Evolutionary conservation across 30 jellyfish, hydroid and myxozoan genomes (phyloP).

Genomic region (Aurelia aurita): DNA sequence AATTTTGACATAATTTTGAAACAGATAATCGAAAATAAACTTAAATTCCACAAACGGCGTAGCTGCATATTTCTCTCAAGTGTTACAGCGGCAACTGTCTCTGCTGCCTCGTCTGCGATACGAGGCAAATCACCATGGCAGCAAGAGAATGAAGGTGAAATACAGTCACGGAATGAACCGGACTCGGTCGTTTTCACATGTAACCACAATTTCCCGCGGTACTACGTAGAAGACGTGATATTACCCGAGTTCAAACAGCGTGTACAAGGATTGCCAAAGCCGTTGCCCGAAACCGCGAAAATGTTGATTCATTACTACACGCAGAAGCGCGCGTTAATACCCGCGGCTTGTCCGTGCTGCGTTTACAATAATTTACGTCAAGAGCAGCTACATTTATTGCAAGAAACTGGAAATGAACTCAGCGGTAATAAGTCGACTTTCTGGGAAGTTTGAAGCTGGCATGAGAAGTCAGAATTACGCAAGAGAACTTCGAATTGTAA

Average conservation of each 20-base stretch:
- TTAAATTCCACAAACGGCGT: slow-evolving; percentile 58
- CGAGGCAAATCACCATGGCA: slow-evolving; percentile 63
- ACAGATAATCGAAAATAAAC: slow-evolving; percentile 81
- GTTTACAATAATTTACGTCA: slow-evolving; percentile 88
- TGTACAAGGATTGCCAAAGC: slow-evolving; percentile 83
- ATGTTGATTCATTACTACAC: slow-evolving; percentile 67
- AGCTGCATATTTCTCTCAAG: slow-evolving; percentile 81
- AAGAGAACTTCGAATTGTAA: too few relatives aligned
- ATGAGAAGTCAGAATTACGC: too few relatives aligned
- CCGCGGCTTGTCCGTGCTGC: slow-evolving; percentile 98
- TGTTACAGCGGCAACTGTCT: slow-evolving; percentile 97
- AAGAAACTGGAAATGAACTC: slow-evolving; percentile 80
- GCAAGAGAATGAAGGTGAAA: background rate
- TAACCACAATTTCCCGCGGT: slow-evolving; percentile 83
- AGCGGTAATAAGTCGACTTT: slow-evolving; percentile 75
- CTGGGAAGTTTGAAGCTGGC: slow-evolving; percentile 83
- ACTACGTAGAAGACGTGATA: slow-evolving; percentile 84
- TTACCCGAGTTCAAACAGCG: slow-evolving; percentile 92
- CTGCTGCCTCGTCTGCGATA: slow-evolving; percentile 92
- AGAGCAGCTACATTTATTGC: slow-evolving; percentile 86
- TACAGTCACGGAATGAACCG: slow-evolving; percentile 3
- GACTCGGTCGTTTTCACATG: slow-evolving; percentile 94
- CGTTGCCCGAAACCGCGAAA: slow-evolving; percentile 78
- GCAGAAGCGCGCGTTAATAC: slow-evolving; percentile 60
- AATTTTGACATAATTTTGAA: slow-evolving; percentile 70